Evolutionary conservation across 2,797 vertebrate species (phyloP).

Genomic region (Cossypha polioptera): DNA sequence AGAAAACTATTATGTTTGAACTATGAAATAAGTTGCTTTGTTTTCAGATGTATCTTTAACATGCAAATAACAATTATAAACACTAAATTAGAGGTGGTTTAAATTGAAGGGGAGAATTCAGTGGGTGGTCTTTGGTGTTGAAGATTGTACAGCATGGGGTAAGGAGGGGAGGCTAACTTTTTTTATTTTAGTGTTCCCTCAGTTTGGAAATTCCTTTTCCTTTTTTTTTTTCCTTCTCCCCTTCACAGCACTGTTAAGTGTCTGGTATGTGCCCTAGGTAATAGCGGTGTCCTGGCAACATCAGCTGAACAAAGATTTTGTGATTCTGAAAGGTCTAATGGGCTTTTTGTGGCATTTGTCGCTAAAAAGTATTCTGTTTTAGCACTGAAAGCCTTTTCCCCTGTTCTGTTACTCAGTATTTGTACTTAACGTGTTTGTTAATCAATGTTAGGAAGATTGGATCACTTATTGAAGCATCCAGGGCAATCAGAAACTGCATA

Average conservation of each 20-base stretch:
- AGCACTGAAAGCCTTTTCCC: background rate
- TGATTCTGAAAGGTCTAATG: background rate
- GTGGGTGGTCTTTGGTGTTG: background rate
- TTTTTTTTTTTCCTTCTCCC: too few species aligned
- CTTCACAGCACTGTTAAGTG: background rate
- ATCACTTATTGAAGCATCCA: slow-evolving; percentile 28
- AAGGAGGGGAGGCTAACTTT: background rate
- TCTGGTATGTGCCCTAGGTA: background rate
- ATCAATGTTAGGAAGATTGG: background rate
- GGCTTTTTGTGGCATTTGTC: background rate
- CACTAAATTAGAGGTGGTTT: background rate
- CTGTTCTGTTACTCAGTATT: background rate
- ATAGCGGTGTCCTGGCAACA: slow-evolving; percentile 15
- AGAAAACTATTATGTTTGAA: background rate
- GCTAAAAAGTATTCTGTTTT: background rate
- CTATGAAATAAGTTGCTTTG: background rate
- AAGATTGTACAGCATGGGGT: background rate
- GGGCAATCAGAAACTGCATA: slow-evolving; percentile 10
- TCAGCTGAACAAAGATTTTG: background rate
- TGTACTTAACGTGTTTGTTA: slow-evolving; percentile 11
- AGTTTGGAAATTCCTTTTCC: background rate
- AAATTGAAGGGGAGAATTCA: background rate
- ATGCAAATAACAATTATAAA: background rate
- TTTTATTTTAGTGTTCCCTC: background rate
- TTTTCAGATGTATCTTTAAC: background rate